Evolutionary conservation across 2,888 invertebrate species (phyloP), one percentile per base, ranked within the genome.

Genomic region (Crocallis elinguaria): DNA sequence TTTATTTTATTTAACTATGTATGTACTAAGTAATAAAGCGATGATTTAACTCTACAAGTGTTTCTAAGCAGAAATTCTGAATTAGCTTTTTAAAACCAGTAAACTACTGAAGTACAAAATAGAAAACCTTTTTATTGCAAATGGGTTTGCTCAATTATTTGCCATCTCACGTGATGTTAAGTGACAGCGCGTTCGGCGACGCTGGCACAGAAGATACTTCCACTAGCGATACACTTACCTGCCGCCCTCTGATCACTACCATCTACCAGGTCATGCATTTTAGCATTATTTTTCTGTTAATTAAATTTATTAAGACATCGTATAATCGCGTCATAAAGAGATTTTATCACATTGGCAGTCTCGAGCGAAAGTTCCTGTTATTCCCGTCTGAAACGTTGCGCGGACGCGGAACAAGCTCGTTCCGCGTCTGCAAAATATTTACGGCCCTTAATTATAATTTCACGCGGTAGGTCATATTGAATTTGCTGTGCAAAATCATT

Each of bases 371-470:
- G 76, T 75, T 66, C 69, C 62, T 69, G 69, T 57, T 65, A 60
- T 66, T 70, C 66, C 60, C 57, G 49, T 58, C 60, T 59, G 46
- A 52, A 35, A 56, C n/a, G n/a, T n/a, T n/a, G n/a, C n/a, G n/a
- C n/a, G n/a, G n/a, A n/a, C n/a, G n/a, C n/a, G n/a, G n/a, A 56
- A 46, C 65, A 53, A 67, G 68, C 71, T 67, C 64, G 72, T 74
- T 77, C 68, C 71, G 67, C 67, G 69, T 73, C 70, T 67, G 67
- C 71, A 70, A 70, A 75, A 73, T 72, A 82, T 84, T 84, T 80
- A 84, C 83, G 73, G 67, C 61, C 66, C 66, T 75, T 82, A 79
- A 83, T 83, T 81, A 81, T 78, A 72, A 77, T 76, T 68, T 62
- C 64, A 61, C 51, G 54, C 57, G 62, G 67, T 57, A n/a, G n/a